Evolutionary conservation across 2,113 vertebrate species (phyloP).

Genomic region (Apeltes quadracus): DNA sequence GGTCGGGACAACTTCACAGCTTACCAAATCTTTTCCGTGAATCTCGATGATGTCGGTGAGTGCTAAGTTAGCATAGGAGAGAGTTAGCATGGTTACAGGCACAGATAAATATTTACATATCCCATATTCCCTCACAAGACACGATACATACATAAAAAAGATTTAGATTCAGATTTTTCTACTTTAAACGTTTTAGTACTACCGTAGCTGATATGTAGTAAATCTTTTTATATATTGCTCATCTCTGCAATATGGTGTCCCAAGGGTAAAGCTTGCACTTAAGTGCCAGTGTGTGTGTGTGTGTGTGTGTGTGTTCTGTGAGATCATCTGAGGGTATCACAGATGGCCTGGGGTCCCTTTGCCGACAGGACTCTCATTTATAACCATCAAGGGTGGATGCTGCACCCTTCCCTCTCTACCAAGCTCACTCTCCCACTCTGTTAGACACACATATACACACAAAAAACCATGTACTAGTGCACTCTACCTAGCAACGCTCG

Average conservation of each 20-base stretch:
- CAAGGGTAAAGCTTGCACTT: conserved; percentile 21
- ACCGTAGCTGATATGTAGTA: not conserved
- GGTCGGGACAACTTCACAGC: not conserved
- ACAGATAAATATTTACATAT: not conserved
- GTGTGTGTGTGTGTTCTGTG: conserved; percentile 20
- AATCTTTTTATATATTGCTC: conserved; percentile 8
- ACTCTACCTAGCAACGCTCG: conserved; percentile 66
- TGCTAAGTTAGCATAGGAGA: not conserved
- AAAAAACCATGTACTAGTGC: conserved; percentile 54
- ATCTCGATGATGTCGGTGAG: not conserved
- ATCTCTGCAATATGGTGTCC: conserved; percentile 15
- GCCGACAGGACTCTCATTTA: conserved; percentile 75
- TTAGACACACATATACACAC: conserved; percentile 3
- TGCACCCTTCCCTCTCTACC: conserved; percentile 36
- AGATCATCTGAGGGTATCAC: conserved; percentile 69
- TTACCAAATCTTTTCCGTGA: not conserved
- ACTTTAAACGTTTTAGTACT: not conserved
- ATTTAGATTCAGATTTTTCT: not conserved
- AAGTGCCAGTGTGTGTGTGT: conserved; percentile 14
- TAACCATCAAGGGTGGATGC: conserved; percentile 69
- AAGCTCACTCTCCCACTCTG: not conserved
- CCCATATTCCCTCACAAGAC: not conserved
- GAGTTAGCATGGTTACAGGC: not conserved
- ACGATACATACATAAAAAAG: not conserved
- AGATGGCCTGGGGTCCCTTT: conserved; percentile 73